These are phyloP conservation scores for Vanessa tameamea DNA, from an alignment of 1,140 invertebrate species.

Conservation along the genomic window DNA sequence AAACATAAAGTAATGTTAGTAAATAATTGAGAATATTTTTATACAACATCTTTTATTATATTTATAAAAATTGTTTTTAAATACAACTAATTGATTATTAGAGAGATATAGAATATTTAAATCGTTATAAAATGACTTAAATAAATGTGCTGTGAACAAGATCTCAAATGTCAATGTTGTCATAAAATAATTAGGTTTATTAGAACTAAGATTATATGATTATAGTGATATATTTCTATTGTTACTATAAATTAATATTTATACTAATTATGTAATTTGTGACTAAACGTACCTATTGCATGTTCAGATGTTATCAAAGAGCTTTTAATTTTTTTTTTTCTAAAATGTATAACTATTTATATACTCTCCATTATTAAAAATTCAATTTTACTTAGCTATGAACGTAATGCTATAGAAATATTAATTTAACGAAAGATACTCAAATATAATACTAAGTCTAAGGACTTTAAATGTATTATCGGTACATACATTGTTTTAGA, in stretches of 20 bases:
- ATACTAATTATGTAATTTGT: too few relatives aligned
- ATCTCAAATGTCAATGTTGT: constrained; percentile 54
- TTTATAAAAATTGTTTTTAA: neutral
- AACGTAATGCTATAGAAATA: too few relatives aligned
- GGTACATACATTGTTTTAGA: too few relatives aligned
- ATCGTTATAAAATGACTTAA: constrained; percentile 26
- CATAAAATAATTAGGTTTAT: neutral
- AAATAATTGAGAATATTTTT: constrained; percentile 20
- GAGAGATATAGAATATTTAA: constrained; percentile 5
- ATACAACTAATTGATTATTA: constrained; percentile 2
- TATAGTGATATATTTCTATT: neutral
- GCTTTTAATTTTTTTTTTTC: too few relatives aligned
- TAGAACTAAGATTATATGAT: neutral
- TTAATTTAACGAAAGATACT: too few relatives aligned
- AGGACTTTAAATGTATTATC: too few relatives aligned
- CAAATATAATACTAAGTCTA: too few relatives aligned
- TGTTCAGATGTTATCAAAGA: too few relatives aligned
- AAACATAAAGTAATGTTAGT: neutral
- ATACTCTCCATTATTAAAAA: too few relatives aligned
- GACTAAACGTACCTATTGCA: too few relatives aligned
- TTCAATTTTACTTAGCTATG: too few relatives aligned
- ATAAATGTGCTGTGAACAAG: constrained; percentile 63
- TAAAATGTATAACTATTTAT: too few relatives aligned
- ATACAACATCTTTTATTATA: constrained; percentile 17
- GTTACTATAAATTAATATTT: neutral